Conservation (phyloP, 2,888 invertebrate genomes). For the Argyresthia albistria region DNA sequence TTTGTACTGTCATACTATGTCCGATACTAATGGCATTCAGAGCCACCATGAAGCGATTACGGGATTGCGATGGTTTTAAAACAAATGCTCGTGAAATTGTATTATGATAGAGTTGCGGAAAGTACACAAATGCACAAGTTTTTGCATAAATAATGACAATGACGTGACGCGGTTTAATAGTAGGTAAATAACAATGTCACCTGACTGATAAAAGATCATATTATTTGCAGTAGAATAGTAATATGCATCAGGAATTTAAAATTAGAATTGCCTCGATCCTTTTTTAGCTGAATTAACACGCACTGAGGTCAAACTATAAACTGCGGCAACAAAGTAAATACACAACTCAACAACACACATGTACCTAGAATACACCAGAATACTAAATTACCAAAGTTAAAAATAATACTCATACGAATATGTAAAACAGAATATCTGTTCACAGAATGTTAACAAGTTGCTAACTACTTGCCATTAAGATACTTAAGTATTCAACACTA, state of each 20-base stretch:
- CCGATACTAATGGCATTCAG: not conserved
- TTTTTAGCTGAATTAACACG: not conserved
- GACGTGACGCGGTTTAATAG: too few species aligned
- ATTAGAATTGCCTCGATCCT: not conserved
- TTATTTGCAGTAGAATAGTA: not conserved
- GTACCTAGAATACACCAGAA: too few species aligned
- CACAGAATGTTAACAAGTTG: too few species aligned
- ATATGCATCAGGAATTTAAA: not conserved
- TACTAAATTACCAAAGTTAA: too few species aligned
- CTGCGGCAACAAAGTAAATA: not conserved
- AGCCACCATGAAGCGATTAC: not conserved
- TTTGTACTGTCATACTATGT: not conserved
- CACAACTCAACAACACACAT: not conserved
- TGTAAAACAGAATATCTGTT: too few species aligned
- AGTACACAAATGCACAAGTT: too few species aligned
- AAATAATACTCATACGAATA: too few species aligned
- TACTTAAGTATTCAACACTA: slow-evolving; percentile 23
- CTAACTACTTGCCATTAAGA: not conserved
- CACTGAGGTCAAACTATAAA: not conserved
- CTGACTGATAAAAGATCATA: too few species aligned
- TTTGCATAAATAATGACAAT: too few species aligned
- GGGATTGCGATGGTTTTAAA: not conserved
- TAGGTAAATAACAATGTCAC: too few species aligned
- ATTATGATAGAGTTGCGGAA: not conserved
- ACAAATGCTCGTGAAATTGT: not conserved